These are phyloP conservation scores for Piaya cayana DNA, from an alignment of 2,113 vertebrate genomes.

Conservation along the genomic window DNA sequence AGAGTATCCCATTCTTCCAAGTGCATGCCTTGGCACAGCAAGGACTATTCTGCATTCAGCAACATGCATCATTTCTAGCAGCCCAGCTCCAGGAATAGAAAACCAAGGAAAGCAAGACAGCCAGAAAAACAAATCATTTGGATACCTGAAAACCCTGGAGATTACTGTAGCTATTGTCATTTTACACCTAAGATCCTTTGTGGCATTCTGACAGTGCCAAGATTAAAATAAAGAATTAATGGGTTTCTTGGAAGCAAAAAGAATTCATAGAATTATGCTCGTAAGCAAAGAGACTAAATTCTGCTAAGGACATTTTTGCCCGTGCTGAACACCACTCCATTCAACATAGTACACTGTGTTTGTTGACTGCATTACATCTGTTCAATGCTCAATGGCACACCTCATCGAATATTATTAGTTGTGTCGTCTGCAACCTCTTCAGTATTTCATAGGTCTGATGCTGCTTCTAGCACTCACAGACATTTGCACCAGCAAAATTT, in stretches of 20 bases:
- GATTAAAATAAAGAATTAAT: constrained; percentile 5
- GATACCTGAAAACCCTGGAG: constrained; percentile 54
- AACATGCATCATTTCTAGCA: constrained; percentile 5
- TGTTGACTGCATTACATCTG: not conserved
- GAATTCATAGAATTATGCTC: not conserved
- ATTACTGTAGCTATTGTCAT: constrained; percentile 25
- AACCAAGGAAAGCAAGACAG: not conserved
- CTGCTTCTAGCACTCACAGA: not conserved
- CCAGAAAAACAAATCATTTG: not conserved
- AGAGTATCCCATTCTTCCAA: constrained; percentile 20
- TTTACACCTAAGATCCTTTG: constrained; percentile 33
- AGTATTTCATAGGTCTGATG: not conserved
- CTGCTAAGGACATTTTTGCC: not conserved
- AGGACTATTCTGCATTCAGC: not conserved
- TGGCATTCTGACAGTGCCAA: not conserved
- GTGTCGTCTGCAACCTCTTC: not conserved
- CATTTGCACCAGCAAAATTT: not conserved
- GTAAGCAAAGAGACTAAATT: not conserved
- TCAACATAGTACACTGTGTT: not conserved
- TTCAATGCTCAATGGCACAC: not conserved
- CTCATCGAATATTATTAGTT: not conserved
- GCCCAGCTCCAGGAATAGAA: not conserved
- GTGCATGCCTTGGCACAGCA: not conserved
- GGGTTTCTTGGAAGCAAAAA: not conserved
- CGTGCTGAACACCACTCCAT: accelerated